phyloP scores from a whole-genome alignment of 2,113 vertebrate species.

The Antechinus flavipes region DNA sequence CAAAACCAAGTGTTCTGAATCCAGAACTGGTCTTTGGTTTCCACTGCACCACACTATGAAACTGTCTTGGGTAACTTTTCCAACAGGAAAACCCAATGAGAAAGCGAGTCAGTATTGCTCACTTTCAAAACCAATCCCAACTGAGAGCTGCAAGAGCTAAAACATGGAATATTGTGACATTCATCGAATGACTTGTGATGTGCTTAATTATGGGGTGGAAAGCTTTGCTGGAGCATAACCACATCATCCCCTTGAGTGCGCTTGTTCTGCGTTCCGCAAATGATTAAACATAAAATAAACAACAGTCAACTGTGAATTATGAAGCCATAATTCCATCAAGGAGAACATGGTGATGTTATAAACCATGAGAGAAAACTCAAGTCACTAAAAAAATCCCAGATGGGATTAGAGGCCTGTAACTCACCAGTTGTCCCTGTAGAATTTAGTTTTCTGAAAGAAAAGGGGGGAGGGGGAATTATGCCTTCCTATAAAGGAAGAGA shows the following conservation, averaged over 20 bases:
- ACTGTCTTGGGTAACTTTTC: slow-evolving; percentile 23
- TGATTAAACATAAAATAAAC: slow-evolving; percentile 83
- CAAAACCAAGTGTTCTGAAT: not conserved
- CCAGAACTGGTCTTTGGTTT: not conserved
- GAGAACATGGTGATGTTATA: slow-evolving; percentile 67
- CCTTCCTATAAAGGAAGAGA: not conserved
- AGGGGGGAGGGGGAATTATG: not conserved
- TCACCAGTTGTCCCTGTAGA: slow-evolving; percentile 12
- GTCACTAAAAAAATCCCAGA: slow-evolving; percentile 43
- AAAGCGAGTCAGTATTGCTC: not conserved
- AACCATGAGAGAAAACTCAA: slow-evolving; percentile 63
- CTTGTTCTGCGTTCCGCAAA: slow-evolving; percentile 76
- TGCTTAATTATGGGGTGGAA: slow-evolving; percentile 77
- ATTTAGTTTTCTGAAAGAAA: not conserved
- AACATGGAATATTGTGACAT: slow-evolving; percentile 61
- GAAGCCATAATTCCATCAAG: slow-evolving; percentile 78
- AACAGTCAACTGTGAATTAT: slow-evolving; percentile 79
- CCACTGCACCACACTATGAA: not conserved
- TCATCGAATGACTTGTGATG: slow-evolving; percentile 76
- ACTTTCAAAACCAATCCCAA: slow-evolving; percentile 4
- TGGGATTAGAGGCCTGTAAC: slow-evolving; percentile 44
- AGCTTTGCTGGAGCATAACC: slow-evolving; percentile 75
- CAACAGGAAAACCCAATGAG: slow-evolving; percentile 27
- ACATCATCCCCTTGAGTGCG: slow-evolving; percentile 71
- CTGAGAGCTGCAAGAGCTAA: slow-evolving; percentile 2